Conservation (phyloP, 2,113 vertebrate genomes). For the Burhinus oedicnemus region DNA sequence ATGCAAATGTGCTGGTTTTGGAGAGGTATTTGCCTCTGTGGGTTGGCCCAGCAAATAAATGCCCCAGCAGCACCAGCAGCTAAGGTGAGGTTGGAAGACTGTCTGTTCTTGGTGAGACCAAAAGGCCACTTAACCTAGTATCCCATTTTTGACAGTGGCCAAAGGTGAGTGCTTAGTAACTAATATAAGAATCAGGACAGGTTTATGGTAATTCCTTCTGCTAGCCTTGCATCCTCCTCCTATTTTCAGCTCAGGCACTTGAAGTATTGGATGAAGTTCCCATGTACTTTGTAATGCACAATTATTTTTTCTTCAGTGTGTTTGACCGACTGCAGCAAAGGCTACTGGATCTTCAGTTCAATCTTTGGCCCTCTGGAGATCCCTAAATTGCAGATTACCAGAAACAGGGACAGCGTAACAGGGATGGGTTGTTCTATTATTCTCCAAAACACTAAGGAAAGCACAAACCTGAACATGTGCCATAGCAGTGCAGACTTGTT, state of each 20-base stretch:
- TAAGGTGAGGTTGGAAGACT: not conserved
- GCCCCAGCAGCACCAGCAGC: not conserved
- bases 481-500: not conserved
- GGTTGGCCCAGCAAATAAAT: not conserved
- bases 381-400: not conserved
- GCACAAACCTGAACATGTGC: not conserved
- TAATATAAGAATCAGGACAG: not conserved
- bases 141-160: not conserved
- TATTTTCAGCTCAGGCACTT: not conserved
- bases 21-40: not conserved
- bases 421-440: not conserved
- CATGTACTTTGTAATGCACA: not conserved
- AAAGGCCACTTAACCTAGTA: not conserved
- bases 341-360: not conserved
- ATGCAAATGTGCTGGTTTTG: not conserved
- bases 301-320: not conserved
- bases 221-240: not conserved
- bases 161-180: not conserved
- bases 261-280: not conserved
- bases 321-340: not conserved
- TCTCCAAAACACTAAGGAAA: not conserved
- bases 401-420: not conserved
- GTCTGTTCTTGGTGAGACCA: not conserved
- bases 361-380: not conserved
- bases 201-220: not conserved